Evolutionary conservation across 2,113 vertebrate species (phyloP).

Genomic region (Cynoglossus semilaevis): DNA sequence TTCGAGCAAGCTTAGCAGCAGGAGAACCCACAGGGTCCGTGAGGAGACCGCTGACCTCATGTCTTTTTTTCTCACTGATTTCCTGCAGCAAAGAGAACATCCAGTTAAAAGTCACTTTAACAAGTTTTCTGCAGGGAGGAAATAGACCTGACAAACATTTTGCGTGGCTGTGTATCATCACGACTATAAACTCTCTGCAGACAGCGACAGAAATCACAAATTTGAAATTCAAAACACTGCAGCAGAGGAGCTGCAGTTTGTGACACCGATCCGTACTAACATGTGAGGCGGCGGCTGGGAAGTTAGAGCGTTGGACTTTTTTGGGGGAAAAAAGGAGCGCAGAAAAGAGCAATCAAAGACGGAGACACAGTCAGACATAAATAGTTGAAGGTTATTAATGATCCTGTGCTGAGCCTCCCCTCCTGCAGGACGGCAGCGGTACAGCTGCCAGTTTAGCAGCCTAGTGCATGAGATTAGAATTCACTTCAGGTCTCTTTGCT

Average conservation of each 20-base stretch:
- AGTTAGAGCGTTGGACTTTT: conserved; percentile 1
- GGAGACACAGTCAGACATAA: conserved; percentile 12
- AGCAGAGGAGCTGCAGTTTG: conserved; percentile 24
- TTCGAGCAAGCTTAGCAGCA: conserved; percentile 66
- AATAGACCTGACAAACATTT: conserved; percentile 48
- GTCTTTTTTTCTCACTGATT: conserved; percentile 47
- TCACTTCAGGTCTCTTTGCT: conserved; percentile 45
- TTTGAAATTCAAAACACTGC: conserved; percentile 58
- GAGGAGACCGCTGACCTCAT: conserved; percentile 63
- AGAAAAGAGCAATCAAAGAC: background rate
- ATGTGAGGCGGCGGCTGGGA: conserved; percentile 5
- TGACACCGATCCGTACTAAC: conserved; percentile 1
- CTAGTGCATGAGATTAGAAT: conserved; percentile 34
- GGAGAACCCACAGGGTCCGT: conserved; percentile 64
- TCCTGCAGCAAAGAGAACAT: conserved; percentile 40
- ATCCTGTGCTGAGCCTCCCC: conserved; percentile 10
- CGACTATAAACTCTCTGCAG: conserved; percentile 33
- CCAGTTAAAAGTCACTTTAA: conserved; percentile 34
- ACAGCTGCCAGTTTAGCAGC: conserved; percentile 7
- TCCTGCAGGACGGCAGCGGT: conserved; percentile 12
- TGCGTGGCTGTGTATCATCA: conserved; percentile 34
- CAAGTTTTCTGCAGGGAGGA: conserved; percentile 16
- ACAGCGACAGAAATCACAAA: conserved; percentile 33
- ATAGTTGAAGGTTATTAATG: conserved; percentile 39
- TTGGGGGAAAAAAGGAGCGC: too few species aligned